Base-by-base conservation (phyloP, 23 tunicate species). In the Styela plicata region DNA sequence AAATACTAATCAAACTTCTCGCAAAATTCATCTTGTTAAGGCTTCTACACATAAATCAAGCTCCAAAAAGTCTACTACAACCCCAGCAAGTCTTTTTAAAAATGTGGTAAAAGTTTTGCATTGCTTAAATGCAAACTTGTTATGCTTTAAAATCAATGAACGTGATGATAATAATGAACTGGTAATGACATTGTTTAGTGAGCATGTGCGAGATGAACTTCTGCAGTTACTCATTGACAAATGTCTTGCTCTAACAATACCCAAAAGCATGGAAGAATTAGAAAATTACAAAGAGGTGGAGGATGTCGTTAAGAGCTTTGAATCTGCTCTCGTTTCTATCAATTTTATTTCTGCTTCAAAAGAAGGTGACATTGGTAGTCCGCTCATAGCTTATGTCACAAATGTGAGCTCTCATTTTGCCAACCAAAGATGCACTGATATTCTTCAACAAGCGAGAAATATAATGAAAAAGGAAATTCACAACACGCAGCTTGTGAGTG, bases 361-460 rank as follows among this genome's bases (percentile, higher is more conserved):
- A 34, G 36, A 37, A 30, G 22, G 33, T 16, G n/a, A 20, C 0
- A 3, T 3, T 16, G 64, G 17, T 71, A 71, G 78, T 62, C 85
- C 64, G 19, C 96, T 90, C 24, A 29, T 77, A 21, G 73, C 61
- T 20, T 90, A 65, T 35, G 89, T 77, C 1, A 68, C 83, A 21
- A 76, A 90, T 70, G 88, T 90, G 57, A 85, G 88, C 74, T 26
- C 82, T 34, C 96, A 90, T 69, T 90, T 90, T 77, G 89, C 89
- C 62, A 76, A 75, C 25, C 83, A 74, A 22, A 69, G 96, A 28
- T 85, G 96, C 44, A 85, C 80, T 25, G 85, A 82, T 33, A 66
- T 90, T 3, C 76, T 90, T 24, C 71, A 69, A 52, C 53, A 69
- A 33, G 96, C 96, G 5, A 63, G 89, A 29, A 52, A 25, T 18